phyloP scores from a whole-genome alignment of 37 sponge, comb jelly and placozoan species.

The Geodia barretti region DNA sequence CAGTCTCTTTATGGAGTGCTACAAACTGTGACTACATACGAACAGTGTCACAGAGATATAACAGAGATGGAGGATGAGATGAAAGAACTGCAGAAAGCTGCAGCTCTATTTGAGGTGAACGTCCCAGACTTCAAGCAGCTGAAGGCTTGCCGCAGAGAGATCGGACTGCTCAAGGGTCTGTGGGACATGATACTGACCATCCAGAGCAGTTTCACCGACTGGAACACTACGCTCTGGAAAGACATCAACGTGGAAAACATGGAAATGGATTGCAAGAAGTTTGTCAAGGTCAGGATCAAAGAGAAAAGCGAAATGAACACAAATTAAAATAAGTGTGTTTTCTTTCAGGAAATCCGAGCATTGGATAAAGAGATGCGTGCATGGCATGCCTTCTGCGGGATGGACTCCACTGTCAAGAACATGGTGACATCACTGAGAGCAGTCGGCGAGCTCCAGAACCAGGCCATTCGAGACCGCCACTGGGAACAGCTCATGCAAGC shows the following conservation, averaged over 20 bases:
- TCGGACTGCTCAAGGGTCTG: conserved; percentile 80
- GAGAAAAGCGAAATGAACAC: too few relatives aligned
- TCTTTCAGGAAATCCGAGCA: conserved; percentile 70
- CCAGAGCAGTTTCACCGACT: conserved; percentile 83
- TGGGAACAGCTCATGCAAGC: conserved; percentile 99
- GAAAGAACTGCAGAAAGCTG: conserved; percentile 74
- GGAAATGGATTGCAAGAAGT: conserved; percentile 98
- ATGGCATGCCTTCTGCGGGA: conserved; percentile 93
- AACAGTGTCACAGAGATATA: conserved; percentile 44
- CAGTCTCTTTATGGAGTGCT: background rate
- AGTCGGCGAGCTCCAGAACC: conserved; percentile 98
- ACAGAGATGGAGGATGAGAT: conserved; percentile 81
- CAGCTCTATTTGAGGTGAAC: conserved; percentile 93
- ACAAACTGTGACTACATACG: background rate
- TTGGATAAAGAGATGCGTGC: conserved; percentile 98
- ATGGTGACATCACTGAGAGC: conserved; percentile 99
- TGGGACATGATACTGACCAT: conserved; percentile 94
- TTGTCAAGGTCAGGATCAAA: conserved; percentile 72
- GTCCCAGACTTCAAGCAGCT: conserved; percentile 97
- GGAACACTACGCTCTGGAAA: conserved; percentile 96
- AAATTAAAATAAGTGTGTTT: too few relatives aligned
- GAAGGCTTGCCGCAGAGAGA: conserved; percentile 85
- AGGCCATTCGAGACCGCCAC: conserved; percentile 96
- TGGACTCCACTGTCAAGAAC: conserved; percentile 96
- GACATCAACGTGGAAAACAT: conserved; percentile 98